Base-by-base conservation (phyloP, 1,140 invertebrate species). In the Cydia fagiglandana region DNA sequence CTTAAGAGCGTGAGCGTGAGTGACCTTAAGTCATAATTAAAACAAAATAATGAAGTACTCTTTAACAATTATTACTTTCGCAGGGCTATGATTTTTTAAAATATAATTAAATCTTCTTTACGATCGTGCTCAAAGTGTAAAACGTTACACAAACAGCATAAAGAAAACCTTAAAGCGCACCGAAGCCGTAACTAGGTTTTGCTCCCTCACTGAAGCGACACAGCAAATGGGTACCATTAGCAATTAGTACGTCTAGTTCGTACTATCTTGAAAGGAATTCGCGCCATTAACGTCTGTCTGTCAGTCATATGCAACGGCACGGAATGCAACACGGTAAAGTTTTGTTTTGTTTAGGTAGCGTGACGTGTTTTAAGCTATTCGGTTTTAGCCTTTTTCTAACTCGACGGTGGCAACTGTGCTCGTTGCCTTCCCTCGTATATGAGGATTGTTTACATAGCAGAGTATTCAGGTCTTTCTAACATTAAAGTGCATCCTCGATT, bases 201-300 rank as follows among this genome's bases (percentile, higher is more conserved):
- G 9, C 56, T 61, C 7, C n/a, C 20, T 24, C 20, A 13, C 20
- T 24, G n/a, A 20, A 61, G 56, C 20, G 56, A 61, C 56, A 24
- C 56, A 7, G 56, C 20, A 61, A 61, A 56, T 50, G 15, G 53
- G n/a, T 56, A 24, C 56, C 56, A 20, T 24, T 61, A 61, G 56
- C 56, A 24, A 61, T 61, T 61, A 61, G 56, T 61, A 61, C 56
- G 56, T 61, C 56, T 61, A 61, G 20, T 61, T 61, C 56, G 56
- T 12, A 24, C 56, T 61, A 61, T 61, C 56, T 61, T 61, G 20
- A 61, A 61, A 61, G 20, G 56, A 61, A 61, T 61, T 61, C n/a
- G 56, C 56, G n/a, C 56, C 56, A 61, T 61, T 61, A 61, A 20
- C 10, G 56, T 61, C 56, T 61, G 56, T 24, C 56, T 61, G 56